These are phyloP conservation scores for Oceanodroma leucorhoa DNA, from an alignment of 2,797 vertebrate species.

Conservation along the genomic window DNA sequence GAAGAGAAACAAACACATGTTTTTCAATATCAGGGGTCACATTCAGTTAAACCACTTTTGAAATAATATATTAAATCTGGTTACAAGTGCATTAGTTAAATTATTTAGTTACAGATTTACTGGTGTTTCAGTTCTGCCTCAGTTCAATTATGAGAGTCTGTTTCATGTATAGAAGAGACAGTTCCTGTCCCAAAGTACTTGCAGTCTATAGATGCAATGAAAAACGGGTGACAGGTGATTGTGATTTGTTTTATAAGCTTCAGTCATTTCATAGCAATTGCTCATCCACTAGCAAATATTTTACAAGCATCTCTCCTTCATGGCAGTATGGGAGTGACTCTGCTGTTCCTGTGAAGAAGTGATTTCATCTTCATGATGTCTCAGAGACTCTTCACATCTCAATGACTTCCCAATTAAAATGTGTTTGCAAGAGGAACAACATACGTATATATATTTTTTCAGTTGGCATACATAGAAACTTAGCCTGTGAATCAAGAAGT, in stretches of 20 bases:
- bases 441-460: neutral
- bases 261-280: neutral
- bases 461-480: neutral
- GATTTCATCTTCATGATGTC: neutral
- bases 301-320: neutral
- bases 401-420: neutral
- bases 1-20: neutral
- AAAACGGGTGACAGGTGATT: neutral
- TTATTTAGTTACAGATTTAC: neutral
- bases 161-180: neutral
- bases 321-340: neutral
- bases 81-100: neutral
- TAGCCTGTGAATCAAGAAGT: neutral
- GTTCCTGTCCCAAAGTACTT: neutral
- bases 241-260: neutral
- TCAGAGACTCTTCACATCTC: neutral
- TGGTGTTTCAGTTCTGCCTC: neutral
- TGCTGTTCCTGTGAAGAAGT: neutral
- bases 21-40: neutral
- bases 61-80: neutral
- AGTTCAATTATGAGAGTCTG: neutral
- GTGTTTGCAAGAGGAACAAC: neutral
- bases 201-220: neutral
- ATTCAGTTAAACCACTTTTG: neutral
- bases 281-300: neutral